These are phyloP conservation scores for Heterochromis multidens DNA, from an alignment of 2,113 vertebrate genomes.

Conservation along the genomic window DNA sequence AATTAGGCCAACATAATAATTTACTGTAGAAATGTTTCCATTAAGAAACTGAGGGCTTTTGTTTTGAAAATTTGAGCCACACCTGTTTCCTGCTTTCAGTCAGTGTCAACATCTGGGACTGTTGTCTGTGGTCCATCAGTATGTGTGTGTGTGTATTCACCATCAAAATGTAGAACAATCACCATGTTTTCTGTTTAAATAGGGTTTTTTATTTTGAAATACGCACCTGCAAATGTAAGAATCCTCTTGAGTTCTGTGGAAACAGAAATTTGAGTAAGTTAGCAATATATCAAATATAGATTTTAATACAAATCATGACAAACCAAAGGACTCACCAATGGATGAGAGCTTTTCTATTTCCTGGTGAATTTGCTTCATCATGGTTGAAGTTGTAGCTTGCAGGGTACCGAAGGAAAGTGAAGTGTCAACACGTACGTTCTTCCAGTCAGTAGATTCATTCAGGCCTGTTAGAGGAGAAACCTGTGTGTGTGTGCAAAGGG, in stretches of 20 bases:
- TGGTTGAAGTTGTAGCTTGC: background rate
- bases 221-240: slow-evolving; percentile 32
- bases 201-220: background rate
- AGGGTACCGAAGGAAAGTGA: slow-evolving; percentile 36
- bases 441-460: background rate
- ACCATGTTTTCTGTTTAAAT: background rate
- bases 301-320: fast-evolving
- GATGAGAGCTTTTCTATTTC: slow-evolving; percentile 50
- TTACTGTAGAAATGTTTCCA: background rate
- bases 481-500: slow-evolving; percentile 15
- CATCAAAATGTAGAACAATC: background rate
- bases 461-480: background rate
- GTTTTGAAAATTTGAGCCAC: background rate
- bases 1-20: background rate
- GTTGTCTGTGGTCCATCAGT: background rate
- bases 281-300: fast-evolving
- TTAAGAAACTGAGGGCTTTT: background rate
- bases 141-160: fast-evolving
- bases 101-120: background rate
- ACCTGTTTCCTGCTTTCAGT: background rate
- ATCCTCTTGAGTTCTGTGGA: slow-evolving; percentile 45
- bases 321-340: slow-evolving; percentile 32
- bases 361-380: slow-evolving; percentile 43
- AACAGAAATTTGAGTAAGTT: background rate
- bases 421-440: background rate